Conservation (phyloP, 2,113 vertebrate genomes). For the Rhombomys opimus region DNA sequence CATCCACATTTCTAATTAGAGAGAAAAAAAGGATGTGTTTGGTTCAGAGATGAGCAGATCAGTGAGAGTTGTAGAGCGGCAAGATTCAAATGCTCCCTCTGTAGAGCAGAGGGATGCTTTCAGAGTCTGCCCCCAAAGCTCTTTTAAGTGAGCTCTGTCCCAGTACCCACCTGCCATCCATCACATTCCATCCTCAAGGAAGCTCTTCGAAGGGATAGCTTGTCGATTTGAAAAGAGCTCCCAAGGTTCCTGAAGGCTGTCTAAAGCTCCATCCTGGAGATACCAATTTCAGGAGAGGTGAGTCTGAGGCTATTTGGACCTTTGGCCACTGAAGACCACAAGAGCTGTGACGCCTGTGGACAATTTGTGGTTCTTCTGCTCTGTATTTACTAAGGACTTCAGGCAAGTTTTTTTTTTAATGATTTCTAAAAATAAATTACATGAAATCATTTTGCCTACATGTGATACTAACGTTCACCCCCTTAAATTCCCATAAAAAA, state of each 20-base stretch:
- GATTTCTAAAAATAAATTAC: constrained; percentile 20
- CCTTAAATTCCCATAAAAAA: not conserved
- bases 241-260: not conserved
- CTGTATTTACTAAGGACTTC: not conserved
- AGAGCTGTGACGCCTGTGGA: not conserved
- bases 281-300: not conserved
- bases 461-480: not conserved
- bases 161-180: not conserved
- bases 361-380: not conserved
- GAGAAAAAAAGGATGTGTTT: not conserved
- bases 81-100: not conserved
- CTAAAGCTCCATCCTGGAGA: not conserved
- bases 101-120: not conserved
- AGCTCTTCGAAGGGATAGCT: not conserved
- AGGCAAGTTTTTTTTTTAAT: not conserved
- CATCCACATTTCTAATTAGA: not conserved
- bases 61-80: not conserved
- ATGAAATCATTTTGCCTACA: not conserved
- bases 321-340: not conserved
- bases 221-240: not conserved
- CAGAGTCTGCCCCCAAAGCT: not conserved
- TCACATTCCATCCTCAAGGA: not conserved
- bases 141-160: not conserved
- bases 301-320: not conserved
- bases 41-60: constrained; percentile 31